These are phyloP conservation scores for Lepidurus apus DNA, from an alignment of 1,140 invertebrate species.

Conservation along the genomic window DNA sequence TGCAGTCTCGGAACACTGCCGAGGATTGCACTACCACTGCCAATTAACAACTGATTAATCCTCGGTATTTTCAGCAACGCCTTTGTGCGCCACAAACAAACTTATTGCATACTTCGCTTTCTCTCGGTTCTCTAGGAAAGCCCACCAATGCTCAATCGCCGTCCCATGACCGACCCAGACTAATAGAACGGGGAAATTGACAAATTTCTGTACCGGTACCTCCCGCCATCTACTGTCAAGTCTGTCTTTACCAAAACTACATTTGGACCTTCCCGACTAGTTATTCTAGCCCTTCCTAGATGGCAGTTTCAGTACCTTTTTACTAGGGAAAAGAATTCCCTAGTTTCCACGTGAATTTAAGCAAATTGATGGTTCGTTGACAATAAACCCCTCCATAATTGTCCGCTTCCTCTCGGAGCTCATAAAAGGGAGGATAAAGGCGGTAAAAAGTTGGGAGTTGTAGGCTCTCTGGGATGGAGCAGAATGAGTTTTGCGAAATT, in stretches of 20 bases:
- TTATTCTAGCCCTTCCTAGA: not conserved
- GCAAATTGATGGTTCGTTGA: no score
- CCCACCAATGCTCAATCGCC: not conserved
- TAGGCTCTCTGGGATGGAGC: no score
- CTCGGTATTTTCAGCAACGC: not conserved
- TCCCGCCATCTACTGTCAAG: not conserved
- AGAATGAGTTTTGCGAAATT: no score
- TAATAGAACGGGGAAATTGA: not conserved
- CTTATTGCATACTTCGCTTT: conserved; percentile 17
- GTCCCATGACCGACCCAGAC: not conserved
- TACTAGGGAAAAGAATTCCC: no score
- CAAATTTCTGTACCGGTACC: not conserved
- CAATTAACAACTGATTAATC: conserved; percentile 3
- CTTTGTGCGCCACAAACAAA: not conserved
- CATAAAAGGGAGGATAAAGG: no score
- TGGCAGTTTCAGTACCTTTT: not conserved
- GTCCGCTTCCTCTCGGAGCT: no score
- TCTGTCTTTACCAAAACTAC: not conserved
- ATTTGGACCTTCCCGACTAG: not conserved
- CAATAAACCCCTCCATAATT: no score
- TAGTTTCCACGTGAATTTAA: no score
- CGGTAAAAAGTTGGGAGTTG: no score
- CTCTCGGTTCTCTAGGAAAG: not conserved
- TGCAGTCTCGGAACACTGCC: conserved; percentile 17
- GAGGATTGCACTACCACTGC: conserved; percentile 6